These are phyloP conservation scores for Drosophila novamexicana DNA, from an alignment of 1,140 invertebrate species.

Conservation along the genomic window DNA sequence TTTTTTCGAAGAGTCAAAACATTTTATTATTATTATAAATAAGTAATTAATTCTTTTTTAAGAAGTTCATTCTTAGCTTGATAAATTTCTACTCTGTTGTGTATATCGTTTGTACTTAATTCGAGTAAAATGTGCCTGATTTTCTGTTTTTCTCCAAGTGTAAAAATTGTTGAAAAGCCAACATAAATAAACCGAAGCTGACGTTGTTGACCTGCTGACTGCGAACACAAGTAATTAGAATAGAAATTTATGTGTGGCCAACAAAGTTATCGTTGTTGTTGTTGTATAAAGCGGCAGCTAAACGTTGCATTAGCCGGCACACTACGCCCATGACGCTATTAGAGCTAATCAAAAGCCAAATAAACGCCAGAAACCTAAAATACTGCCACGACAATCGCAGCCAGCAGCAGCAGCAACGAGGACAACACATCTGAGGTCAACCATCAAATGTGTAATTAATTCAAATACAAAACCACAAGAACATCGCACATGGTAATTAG, in stretches of 20 bases:
- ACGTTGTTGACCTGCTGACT: constrained; percentile 63
- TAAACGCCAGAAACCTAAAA: constrained; percentile 59
- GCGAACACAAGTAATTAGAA: constrained; percentile 71
- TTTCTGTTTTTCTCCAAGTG: constrained; percentile 39
- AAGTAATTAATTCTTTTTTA: too few relatives aligned
- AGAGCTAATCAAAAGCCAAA: constrained; percentile 80
- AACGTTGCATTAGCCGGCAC: constrained; percentile 22
- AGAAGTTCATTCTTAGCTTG: too few relatives aligned
- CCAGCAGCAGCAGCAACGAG: constrained; percentile 25
- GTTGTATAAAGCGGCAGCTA: constrained; percentile 72
- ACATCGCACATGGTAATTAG: constrained; percentile 50
- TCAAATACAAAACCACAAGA: constrained; percentile 64
- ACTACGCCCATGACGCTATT: constrained; percentile 51
- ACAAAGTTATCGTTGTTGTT: constrained; percentile 34
- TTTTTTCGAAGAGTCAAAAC: too few relatives aligned
- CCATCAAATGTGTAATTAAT: constrained; percentile 76
- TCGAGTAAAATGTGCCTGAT: too few relatives aligned
- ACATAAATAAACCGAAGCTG: constrained; percentile 67
- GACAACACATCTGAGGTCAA: constrained; percentile 13
- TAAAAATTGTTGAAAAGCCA: constrained; percentile 55
- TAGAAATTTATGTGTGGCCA: constrained; percentile 73
- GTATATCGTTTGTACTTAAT: too few relatives aligned
- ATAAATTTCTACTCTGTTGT: too few relatives aligned
- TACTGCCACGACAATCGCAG: constrained; percentile 51
- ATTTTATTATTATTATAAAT: too few relatives aligned